Percentiles rank a stretch among this genome's conserved stretches.
Evolutionary conservation across 2,113 vertebrate species (phyloP).

Genomic region (Puffinus mauretanicus): DNA sequence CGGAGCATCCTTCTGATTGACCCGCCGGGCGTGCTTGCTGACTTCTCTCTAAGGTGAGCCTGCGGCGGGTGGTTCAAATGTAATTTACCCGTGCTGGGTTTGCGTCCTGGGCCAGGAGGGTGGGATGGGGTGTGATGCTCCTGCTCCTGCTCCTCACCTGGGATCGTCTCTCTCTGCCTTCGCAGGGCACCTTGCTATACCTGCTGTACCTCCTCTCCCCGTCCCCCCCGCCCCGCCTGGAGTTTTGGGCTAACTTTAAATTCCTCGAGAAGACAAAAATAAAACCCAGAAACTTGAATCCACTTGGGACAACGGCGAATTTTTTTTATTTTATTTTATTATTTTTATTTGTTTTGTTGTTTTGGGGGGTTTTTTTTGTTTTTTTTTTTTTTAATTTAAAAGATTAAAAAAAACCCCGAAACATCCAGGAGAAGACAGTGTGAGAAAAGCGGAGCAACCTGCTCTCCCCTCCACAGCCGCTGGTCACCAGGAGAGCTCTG

Average conservation of each 20-base stretch:
- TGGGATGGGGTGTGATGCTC: background rate
- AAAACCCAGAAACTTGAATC: constrained; percentile 54
- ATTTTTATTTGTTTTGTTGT: constrained; percentile 38
- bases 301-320: constrained; percentile 6
- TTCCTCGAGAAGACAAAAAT: constrained; percentile 50
- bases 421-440: constrained; percentile 61
- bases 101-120: background rate
- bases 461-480: constrained; percentile 49
- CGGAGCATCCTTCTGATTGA: constrained; percentile 98
- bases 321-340: background rate
- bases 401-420: background rate
- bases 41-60: constrained; percentile 78
- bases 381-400: constrained; percentile 54
- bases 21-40: constrained; percentile 69
- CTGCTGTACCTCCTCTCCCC: constrained; percentile 52
- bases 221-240: background rate
- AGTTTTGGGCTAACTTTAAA: constrained; percentile 50
- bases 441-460: constrained; percentile 61
- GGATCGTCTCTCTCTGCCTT: background rate
- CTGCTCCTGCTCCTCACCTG: background rate
- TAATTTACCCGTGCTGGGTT: background rate
- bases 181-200: constrained; percentile 56
- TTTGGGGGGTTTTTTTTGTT: background rate
- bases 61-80: background rate
- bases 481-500: constrained; percentile 55